phyloP scores from a whole-genome alignment of 1,140 invertebrate species.

The Dolichoris vasculosae region DNA sequence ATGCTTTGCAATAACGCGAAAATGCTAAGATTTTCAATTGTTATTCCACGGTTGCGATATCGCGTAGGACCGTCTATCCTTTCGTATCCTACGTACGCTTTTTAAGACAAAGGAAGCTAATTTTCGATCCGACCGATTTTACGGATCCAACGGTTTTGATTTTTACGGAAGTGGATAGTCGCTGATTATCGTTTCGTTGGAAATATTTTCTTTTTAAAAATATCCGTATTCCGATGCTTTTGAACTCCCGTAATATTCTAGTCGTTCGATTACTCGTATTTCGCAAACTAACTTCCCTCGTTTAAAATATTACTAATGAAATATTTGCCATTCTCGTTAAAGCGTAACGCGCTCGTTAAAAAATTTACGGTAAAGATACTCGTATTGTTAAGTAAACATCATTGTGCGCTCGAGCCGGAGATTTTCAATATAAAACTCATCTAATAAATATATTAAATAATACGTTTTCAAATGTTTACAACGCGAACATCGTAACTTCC shows the following conservation, averaged over 20 bases:
- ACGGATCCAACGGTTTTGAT: too few relatives aligned
- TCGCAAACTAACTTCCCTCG: not conserved
- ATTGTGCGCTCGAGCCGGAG: not conserved
- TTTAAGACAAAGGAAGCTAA: not conserved
- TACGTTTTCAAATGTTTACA: not conserved
- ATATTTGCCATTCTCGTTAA: not conserved
- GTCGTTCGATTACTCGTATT: not conserved
- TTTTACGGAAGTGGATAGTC: too few relatives aligned
- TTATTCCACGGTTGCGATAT: not conserved
- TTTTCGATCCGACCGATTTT: not conserved
- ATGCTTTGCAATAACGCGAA: slow-evolving; percentile 5
- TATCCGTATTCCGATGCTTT: not conserved
- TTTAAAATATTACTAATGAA: not conserved
- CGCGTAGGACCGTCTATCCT: not conserved
- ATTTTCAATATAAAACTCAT: not conserved
- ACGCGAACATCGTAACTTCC: not conserved
- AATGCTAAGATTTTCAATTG: slow-evolving; percentile 11
- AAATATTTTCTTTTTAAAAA: too few relatives aligned
- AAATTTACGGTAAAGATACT: not conserved
- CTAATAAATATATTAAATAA: not conserved
- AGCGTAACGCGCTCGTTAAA: not conserved
- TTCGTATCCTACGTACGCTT: not conserved
- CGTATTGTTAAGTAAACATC: not conserved
- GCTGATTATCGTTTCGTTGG: too few relatives aligned
- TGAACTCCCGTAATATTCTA: not conserved